phyloP scores from a whole-genome alignment of 2,113 vertebrate species.

The Muscicapa adusta region DNA sequence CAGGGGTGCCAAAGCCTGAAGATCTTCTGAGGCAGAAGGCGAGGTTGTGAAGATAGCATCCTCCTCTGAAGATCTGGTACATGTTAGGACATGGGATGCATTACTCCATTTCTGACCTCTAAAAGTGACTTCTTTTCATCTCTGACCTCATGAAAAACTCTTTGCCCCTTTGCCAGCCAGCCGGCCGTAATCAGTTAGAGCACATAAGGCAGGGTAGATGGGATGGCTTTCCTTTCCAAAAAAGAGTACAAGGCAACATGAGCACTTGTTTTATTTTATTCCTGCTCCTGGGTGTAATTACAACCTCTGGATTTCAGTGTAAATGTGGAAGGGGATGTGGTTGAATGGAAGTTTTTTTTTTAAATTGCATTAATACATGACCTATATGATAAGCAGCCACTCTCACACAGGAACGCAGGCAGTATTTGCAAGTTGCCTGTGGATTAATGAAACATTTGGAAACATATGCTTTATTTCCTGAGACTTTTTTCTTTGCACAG shows the following conservation, averaged over 20 bases:
- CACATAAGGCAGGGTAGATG: not conserved
- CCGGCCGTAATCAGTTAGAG: not conserved
- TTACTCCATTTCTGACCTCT: not conserved
- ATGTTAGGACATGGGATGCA: not conserved
- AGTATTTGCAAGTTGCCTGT: not conserved
- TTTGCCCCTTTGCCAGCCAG: not conserved
- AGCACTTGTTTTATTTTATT: not conserved
- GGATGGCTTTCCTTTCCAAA: not conserved
- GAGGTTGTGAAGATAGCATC: not conserved
- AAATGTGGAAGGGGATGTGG: not conserved
- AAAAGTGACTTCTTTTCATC: not conserved
- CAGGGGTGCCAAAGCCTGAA: not conserved
- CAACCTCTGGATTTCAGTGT: not conserved
- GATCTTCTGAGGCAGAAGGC: not conserved
- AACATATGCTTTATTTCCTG: not conserved
- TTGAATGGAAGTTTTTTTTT: not conserved
- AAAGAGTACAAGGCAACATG: not conserved
- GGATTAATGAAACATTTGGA: conserved; percentile 26
- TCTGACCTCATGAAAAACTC: not conserved
- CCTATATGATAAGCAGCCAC: not conserved
- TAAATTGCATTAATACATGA: not conserved
- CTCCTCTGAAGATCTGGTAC: not conserved
- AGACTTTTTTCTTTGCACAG: not conserved
- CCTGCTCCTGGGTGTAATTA: not conserved
- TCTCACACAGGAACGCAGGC: not conserved